A percentile compares a stretch with the other conserved stretches of the same genome.
phyloP scores from a whole-genome alignment of 2,797 vertebrate genomes.

The Xyrichtys novacula region DNA sequence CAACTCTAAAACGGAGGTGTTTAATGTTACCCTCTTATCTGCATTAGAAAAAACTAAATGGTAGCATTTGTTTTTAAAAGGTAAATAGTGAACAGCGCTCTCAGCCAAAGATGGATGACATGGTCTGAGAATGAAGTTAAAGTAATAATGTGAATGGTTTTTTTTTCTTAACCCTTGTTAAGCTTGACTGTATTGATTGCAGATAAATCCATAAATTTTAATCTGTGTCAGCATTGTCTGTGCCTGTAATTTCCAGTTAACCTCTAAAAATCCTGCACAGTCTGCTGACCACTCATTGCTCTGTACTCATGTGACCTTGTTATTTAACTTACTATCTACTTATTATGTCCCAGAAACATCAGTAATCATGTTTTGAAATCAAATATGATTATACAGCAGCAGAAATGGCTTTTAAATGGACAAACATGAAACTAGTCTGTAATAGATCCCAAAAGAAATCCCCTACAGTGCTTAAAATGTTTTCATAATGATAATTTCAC shows the following conservation, averaged over 20 bases:
- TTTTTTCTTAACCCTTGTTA: background rate
- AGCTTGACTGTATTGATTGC: background rate
- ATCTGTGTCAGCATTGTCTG: background rate
- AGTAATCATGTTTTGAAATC: background rate
- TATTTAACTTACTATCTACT: no score
- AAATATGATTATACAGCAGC: background rate
- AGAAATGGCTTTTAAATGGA: background rate
- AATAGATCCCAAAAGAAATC: conserved; percentile 7
- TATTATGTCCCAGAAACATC: background rate
- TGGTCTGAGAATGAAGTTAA: no score
- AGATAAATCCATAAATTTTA: background rate
- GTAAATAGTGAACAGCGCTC: no score
- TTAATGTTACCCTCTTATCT: no score
- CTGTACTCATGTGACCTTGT: no score
- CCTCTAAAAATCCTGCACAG: background rate
- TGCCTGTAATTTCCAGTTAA: background rate
- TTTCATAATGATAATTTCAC: background rate
- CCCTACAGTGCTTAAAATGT: background rate
- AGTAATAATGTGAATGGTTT: no score
- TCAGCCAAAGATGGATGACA: no score
- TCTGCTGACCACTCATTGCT: no score
- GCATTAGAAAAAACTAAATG: no score
- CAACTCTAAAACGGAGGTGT: no score
- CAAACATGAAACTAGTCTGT: no score
- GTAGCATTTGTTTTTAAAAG: no score